A percentile compares a stretch with the other conserved stretches of the same genome.
Evolutionary conservation across 1,140 invertebrate species (phyloP).

Genomic region (Drosophila miranda): DNA sequence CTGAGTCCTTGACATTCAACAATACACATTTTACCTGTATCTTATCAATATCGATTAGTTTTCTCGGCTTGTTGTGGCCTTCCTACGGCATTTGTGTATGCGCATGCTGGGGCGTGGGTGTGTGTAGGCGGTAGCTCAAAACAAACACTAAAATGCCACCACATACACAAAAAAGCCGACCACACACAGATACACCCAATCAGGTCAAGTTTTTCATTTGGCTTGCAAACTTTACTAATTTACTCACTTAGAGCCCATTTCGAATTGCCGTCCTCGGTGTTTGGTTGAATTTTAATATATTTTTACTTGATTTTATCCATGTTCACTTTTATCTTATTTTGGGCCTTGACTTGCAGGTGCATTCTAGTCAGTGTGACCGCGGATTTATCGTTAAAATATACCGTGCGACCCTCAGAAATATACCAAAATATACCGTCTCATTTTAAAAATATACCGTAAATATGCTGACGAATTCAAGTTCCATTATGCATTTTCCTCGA

Average conservation of each 20-base stretch:
- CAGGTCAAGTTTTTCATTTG: constrained; percentile 1
- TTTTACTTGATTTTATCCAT: no score
- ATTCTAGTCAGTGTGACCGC: no score
- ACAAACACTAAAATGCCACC: constrained; percentile 69
- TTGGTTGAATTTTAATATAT: constrained; percentile 39
- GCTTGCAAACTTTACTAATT: constrained; percentile 8
- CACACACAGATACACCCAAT: constrained; percentile 32
- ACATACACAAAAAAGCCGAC: constrained; percentile 55
- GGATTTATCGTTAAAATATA: no score
- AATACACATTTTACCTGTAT: constrained; percentile 24
- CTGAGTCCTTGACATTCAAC: constrained; percentile 37
- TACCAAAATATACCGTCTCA: no score
- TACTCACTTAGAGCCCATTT: constrained; percentile 68
- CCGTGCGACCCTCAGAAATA: no score
- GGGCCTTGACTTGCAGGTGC: no score
- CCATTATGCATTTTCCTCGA: no score
- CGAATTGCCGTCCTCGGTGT: constrained; percentile 17
- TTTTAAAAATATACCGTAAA: no score
- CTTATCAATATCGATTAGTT: constrained; percentile 26
- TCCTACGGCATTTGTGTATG: constrained; percentile 24
- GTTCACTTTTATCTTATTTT: not conserved
- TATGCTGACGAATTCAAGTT: no score
- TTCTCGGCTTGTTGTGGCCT: constrained; percentile 18
- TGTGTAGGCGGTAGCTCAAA: constrained; percentile 57
- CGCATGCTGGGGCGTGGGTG: constrained; percentile 19